Evolutionary conservation across 2,113 vertebrate genomes (phyloP).

Genomic region (Salminus brasiliensis): DNA sequence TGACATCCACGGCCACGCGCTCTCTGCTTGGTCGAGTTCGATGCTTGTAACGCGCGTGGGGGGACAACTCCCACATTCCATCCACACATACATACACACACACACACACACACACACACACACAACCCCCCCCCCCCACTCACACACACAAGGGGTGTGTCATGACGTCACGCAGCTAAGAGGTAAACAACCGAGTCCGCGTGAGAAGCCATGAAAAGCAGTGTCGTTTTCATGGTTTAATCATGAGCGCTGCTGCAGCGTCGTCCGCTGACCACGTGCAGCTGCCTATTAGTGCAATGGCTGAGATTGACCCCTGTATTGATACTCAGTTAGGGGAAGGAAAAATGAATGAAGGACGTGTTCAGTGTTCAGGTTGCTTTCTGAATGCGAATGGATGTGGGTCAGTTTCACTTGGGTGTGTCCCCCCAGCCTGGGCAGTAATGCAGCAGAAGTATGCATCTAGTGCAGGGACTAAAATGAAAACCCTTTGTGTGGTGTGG

Average conservation of each 20-base stretch:
- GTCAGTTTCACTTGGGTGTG: constrained; percentile 47
- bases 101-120: constrained; percentile 29
- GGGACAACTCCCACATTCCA: constrained; percentile 56
- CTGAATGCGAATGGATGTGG: constrained; percentile 28
- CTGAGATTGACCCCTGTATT: neutral
- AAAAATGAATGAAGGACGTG: constrained; percentile 41
- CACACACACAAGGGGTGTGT: constrained; percentile 77
- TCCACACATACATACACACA: constrained; percentile 26
- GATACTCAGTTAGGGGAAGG: neutral
- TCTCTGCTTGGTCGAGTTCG: constrained; percentile 49
- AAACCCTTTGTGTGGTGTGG: neutral
- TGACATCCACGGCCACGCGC: constrained; percentile 23
- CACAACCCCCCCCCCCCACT: neutral
- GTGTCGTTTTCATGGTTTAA: constrained; percentile 61
- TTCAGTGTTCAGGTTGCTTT: constrained; percentile 11
- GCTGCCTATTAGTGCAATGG: neutral
- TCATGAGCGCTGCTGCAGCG: constrained; percentile 31
- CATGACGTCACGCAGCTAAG: constrained; percentile 80
- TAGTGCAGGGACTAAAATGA: neutral
- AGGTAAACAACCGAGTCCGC: constrained; percentile 84
- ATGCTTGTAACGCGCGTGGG: constrained; percentile 56
- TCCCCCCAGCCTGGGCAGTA: constrained; percentile 29
- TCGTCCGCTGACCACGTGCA: neutral
- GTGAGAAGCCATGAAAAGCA: constrained; percentile 71
- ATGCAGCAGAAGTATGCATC: constrained; percentile 27